Conservation (phyloP, 92 coral and sea anemone genomes). For the Phenganax stokvisi region DNA sequence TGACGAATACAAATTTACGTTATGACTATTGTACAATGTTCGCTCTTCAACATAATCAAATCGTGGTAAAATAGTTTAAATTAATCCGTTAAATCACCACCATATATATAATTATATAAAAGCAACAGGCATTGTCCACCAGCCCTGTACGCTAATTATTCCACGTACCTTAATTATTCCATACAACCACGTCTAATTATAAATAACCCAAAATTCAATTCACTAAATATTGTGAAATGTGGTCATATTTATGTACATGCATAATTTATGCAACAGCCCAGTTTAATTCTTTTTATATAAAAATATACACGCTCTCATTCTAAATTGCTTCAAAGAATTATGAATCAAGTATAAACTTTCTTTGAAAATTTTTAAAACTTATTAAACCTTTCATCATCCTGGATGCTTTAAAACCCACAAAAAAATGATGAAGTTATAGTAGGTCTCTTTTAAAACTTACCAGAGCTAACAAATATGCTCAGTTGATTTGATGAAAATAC, state of each 20-base stretch:
- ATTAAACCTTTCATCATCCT: too few relatives aligned
- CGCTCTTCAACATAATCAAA: too few relatives aligned
- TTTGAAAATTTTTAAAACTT: not conserved
- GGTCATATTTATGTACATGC: not conserved
- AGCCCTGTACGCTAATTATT: not conserved
- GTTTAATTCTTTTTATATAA: not conserved
- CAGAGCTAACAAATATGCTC: not conserved
- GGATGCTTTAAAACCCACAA: too few relatives aligned
- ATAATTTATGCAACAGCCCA: too few relatives aligned
- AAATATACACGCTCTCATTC: not conserved
- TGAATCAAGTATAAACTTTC: not conserved
- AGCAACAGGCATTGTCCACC: too few relatives aligned
- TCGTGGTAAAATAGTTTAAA: too few relatives aligned
- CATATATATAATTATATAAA: too few relatives aligned
- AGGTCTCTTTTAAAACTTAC: not conserved
- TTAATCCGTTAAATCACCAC: too few relatives aligned
- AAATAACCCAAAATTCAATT: not conserved
- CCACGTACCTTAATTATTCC: not conserved
- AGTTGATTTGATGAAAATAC: too few relatives aligned
- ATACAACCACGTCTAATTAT: too few relatives aligned
- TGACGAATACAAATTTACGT: too few relatives aligned
- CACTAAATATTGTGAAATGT: not conserved
- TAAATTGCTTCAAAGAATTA: not conserved
- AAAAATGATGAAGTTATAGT: not conserved
- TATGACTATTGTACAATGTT: too few relatives aligned